Evolutionary conservation across 2,888 invertebrate species (phyloP).

Genomic region (Clunio marinus): DNA sequence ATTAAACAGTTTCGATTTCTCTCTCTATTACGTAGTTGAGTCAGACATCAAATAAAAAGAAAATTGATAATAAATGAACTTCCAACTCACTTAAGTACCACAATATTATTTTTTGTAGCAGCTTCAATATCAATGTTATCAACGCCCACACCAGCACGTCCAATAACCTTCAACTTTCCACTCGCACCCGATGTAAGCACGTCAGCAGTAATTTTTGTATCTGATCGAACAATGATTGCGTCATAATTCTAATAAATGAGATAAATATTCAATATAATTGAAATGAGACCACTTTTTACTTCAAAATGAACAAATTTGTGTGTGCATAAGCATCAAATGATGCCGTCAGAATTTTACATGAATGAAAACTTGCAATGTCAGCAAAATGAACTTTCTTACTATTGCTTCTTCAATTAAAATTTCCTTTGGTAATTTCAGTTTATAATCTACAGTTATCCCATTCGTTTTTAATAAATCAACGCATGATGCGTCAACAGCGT

Average conservation of each 20-base stretch:
- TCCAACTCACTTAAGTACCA: constrained; percentile 87
- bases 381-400: constrained; percentile 57
- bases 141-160: constrained; percentile 96
- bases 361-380: not conserved
- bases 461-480: constrained; percentile 71
- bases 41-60: not conserved
- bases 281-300: too few relatives aligned
- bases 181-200: constrained; percentile 67
- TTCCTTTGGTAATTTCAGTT: constrained; percentile 71
- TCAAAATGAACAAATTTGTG: too few relatives aligned
- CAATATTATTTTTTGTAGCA: constrained; percentile 76
- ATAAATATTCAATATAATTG: too few relatives aligned
- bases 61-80: constrained; percentile 1
- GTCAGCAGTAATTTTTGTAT: constrained; percentile 87
- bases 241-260: constrained; percentile 91
- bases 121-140: constrained; percentile 93
- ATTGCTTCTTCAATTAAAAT: constrained; percentile 77
- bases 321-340: not conserved
- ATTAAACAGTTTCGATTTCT: too few relatives aligned
- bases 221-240: constrained; percentile 88
- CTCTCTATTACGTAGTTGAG: too few relatives aligned
- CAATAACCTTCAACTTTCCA: constrained; percentile 72
- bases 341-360: too few relatives aligned
- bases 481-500: constrained; percentile 86
- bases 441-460: constrained; percentile 66